These are phyloP conservation scores for Zaprionus camerounensis DNA, from an alignment of 1,140 invertebrate genomes.

Conservation along the genomic window DNA sequence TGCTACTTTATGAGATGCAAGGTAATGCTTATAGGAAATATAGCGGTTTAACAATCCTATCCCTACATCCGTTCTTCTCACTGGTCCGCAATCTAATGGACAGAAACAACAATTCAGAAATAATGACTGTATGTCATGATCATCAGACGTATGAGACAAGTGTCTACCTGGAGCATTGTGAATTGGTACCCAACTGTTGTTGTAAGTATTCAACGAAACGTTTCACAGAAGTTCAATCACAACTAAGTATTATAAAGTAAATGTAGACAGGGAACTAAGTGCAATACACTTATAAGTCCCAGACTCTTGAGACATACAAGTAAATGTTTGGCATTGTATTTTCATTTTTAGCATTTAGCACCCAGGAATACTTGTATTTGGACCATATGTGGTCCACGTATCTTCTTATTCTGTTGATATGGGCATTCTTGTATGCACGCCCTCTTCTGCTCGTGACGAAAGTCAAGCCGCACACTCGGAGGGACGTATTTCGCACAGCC, in stretches of 20 bases:
- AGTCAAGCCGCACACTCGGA: neutral
- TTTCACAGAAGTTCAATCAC: neutral
- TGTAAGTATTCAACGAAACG: constrained; percentile 23
- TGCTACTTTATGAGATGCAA: neutral
- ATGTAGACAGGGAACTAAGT: no score
- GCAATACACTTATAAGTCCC: neutral
- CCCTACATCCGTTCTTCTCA: constrained; percentile 39
- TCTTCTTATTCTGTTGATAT: neutral
- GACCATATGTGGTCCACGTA: neutral
- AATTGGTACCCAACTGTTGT: constrained; percentile 47
- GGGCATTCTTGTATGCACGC: constrained; percentile 14
- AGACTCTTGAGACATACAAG: neutral
- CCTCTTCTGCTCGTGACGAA: neutral
- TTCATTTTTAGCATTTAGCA: neutral
- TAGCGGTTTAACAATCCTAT: neutral
- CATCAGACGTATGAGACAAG: constrained; percentile 47
- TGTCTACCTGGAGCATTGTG: constrained; percentile 46
- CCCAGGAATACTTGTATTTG: neutral
- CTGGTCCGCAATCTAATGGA: constrained; percentile 29
- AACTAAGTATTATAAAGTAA: neutral
- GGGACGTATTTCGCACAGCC: constrained; percentile 1
- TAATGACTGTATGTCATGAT: constrained; percentile 27
- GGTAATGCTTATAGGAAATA: neutral
- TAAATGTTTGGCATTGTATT: constrained; percentile 1
- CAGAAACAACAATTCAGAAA: neutral